phyloP scores from a whole-genome alignment of 2,797 vertebrate species.

The Nasua narica region DNA sequence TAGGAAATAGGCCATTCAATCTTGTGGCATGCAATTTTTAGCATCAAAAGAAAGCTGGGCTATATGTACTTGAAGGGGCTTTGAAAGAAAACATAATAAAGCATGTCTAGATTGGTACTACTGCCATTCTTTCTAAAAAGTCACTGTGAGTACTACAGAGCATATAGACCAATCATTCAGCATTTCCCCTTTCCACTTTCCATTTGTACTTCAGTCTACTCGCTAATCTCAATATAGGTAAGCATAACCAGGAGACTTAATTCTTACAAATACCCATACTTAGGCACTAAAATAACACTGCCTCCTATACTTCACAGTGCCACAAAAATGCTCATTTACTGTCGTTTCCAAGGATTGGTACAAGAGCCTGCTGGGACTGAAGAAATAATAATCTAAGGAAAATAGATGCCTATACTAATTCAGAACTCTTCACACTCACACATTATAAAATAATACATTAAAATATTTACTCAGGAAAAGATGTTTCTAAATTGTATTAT shows the following conservation, averaged over 20 bases:
- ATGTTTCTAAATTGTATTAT: neutral
- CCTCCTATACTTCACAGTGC: conserved; percentile 75
- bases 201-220: conserved; percentile 67
- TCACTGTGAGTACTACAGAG: neutral
- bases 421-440: neutral
- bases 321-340: conserved; percentile 74
- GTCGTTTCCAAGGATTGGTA: conserved; percentile 62
- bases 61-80: neutral
- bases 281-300: conserved; percentile 73
- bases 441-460: neutral
- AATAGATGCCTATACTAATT: conserved; percentile 59
- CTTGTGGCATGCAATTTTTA: neutral
- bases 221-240: conserved; percentile 77
- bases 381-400: conserved; percentile 71
- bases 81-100: neutral
- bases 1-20: neutral
- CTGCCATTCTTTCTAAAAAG: neutral
- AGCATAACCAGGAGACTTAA: conserved; percentile 70
- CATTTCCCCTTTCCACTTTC: neutral
- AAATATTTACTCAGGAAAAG: neutral
- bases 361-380: neutral
- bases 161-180: neutral
- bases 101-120: neutral
- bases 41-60: neutral
- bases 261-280: conserved; percentile 76